Evolutionary conservation across 2,888 invertebrate genomes (phyloP).

Genomic region (Drosophila tanythrix): DNA sequence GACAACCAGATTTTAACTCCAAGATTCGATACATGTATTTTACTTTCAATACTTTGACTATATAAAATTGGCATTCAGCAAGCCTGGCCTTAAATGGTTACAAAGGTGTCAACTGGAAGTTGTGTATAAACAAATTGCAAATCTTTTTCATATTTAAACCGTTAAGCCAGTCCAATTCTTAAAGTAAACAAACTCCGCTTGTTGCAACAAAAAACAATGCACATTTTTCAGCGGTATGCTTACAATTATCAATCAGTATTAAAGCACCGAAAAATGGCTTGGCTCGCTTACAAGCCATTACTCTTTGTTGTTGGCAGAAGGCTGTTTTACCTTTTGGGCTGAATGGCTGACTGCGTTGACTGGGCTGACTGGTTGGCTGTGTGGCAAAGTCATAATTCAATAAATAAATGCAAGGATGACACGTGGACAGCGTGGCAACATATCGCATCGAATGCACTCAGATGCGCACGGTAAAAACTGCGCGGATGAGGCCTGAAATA

Average conservation of each 20-base stretch:
- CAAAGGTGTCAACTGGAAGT: neutral
- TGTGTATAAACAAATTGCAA: neutral
- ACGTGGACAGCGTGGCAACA: conserved; percentile 76
- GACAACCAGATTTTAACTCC: neutral
- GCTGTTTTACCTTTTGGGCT: conserved; percentile 25
- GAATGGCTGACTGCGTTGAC: neutral
- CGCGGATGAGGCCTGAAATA: conserved; percentile 20
- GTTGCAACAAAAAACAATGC: neutral
- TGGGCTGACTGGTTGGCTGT: neutral
- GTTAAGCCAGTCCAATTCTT: neutral
- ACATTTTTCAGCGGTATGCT: conserved; percentile 5
- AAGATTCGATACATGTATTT: neutral
- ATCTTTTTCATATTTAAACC: neutral
- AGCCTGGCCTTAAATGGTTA: neutral
- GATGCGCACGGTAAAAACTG: conserved; percentile 53
- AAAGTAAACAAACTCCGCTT: neutral
- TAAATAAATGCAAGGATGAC: conserved; percentile 82
- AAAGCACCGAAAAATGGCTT: conserved; percentile 30
- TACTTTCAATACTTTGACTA: neutral
- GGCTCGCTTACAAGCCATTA: conserved; percentile 49
- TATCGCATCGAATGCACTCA: conserved; percentile 80
- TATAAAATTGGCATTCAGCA: neutral
- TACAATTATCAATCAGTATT: conserved; percentile 55
- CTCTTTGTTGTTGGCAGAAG: conserved; percentile 27
- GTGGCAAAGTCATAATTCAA: conserved; percentile 76